A percentile compares a stretch with the other conserved stretches of the same genome.
phyloP scores from a whole-genome alignment of 1,140 invertebrate species.

The Homalodisca vitripennis region DNA sequence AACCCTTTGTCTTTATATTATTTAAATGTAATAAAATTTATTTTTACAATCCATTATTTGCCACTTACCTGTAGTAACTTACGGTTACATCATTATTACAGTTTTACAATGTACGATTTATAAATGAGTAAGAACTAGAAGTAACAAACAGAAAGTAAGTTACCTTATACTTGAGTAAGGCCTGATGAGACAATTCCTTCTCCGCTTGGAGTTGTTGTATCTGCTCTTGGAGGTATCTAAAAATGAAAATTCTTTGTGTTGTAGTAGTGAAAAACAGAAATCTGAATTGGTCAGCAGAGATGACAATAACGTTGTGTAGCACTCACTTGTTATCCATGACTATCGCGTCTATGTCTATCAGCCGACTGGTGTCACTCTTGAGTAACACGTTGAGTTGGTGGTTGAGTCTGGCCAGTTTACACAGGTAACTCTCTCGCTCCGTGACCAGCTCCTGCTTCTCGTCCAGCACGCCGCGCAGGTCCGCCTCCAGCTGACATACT shows the following conservation, averaged over 20 bases:
- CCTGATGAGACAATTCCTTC: conserved; percentile 69
- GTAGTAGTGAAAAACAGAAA: too few relatives aligned
- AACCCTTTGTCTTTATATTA: too few relatives aligned
- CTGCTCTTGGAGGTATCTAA: conserved; percentile 74
- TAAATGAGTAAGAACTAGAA: too few relatives aligned
- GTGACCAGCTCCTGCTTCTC: conserved; percentile 82
- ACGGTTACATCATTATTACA: too few relatives aligned
- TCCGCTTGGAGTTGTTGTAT: conserved; percentile 77
- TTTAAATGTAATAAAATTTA: too few relatives aligned
- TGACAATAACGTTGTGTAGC: too few relatives aligned
- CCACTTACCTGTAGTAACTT: too few relatives aligned
- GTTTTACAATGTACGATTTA: too few relatives aligned
- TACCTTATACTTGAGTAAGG: conserved; percentile 73
- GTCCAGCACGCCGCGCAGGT: conserved; percentile 75
- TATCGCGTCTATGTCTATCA: conserved; percentile 79
- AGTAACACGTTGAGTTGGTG: conserved; percentile 76
- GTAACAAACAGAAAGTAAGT: not conserved
- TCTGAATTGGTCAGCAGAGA: too few relatives aligned
- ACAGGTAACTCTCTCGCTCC: conserved; percentile 82
- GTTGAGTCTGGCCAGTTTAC: conserved; percentile 80
- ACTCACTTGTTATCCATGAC: conserved; percentile 73
- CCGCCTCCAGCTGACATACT: conserved; percentile 64
- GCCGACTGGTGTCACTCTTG: conserved; percentile 54
- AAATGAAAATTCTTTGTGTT: conserved; percentile 20
- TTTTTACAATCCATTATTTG: too few relatives aligned